Evolutionary conservation across 2,888 invertebrate species (phyloP).

Genomic region (Drosophila seclusa): DNA sequence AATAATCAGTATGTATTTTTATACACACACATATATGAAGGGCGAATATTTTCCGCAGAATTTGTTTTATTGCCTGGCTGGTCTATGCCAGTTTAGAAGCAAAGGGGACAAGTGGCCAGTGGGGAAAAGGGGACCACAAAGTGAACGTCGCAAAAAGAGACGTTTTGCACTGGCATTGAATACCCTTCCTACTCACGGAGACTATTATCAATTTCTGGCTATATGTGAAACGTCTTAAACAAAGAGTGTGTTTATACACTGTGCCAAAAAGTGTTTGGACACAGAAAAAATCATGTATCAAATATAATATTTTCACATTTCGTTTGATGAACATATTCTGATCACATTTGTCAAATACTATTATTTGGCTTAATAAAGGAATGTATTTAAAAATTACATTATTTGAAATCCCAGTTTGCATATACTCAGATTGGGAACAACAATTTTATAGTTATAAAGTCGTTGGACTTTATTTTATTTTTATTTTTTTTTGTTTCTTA

Average conservation of each 20-base stretch:
- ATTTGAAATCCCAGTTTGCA: neutral
- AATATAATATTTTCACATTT: neutral
- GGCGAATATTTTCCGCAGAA: conserved; percentile 62
- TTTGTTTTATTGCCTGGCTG: conserved; percentile 66
- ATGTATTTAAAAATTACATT: neutral
- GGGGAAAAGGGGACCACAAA: neutral
- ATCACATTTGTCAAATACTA: neutral
- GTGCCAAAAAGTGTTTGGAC: neutral
- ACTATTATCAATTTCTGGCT: neutral
- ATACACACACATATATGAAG: neutral
- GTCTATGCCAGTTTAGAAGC: neutral
- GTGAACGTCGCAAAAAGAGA: conserved; percentile 26
- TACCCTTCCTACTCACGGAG: neutral
- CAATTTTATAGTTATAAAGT: neutral
- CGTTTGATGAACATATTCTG: neutral
- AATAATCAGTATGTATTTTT: conserved; percentile 12
- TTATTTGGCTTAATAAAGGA: neutral
- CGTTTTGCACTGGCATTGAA: neutral
- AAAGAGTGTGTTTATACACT: neutral
- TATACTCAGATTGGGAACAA: neutral
- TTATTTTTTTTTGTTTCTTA: neutral
- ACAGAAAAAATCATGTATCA: neutral
- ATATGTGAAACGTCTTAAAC: neutral
- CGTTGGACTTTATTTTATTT: neutral
- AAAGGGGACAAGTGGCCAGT: neutral